Percentiles rank a stretch among this genome's conserved stretches.
Evolutionary conservation across 1,140 invertebrate genomes (phyloP).

Genomic region (Diploscapter pachys): DNA sequence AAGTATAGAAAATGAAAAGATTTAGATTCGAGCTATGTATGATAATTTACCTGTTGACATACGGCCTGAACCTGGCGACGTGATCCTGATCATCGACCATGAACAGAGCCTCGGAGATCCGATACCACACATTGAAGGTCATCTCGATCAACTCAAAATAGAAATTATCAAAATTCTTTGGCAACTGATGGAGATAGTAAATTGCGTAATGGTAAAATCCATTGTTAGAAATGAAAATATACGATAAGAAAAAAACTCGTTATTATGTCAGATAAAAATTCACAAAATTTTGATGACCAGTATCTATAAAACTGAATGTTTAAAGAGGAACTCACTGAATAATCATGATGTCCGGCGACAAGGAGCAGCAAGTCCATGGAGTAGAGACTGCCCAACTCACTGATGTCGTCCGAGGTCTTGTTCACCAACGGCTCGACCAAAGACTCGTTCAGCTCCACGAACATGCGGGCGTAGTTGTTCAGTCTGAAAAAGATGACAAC

Average conservation of each 20-base stretch:
- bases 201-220: background rate
- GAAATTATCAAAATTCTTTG: background rate
- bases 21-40: background rate
- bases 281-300: background rate
- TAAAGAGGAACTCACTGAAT: slow-evolving; percentile 69
- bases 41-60: slow-evolving; percentile 16
- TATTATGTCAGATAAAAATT: slow-evolving; percentile 8
- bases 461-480: slow-evolving; percentile 86
- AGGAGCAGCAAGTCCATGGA: slow-evolving; percentile 82
- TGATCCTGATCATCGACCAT: slow-evolving; percentile 76
- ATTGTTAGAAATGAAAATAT: slow-evolving; percentile 17
- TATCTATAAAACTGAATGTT: background rate
- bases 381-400: slow-evolving; percentile 71
- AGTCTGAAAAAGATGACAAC: slow-evolving; percentile 64
- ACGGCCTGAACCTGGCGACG: slow-evolving; percentile 55
- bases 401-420: slow-evolving; percentile 59
- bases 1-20: no score
- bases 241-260: slow-evolving; percentile 4
- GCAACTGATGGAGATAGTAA: background rate
- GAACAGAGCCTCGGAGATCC: slow-evolving; percentile 87
- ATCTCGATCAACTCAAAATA: slow-evolving; percentile 81
- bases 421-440: slow-evolving; percentile 78
- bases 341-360: slow-evolving; percentile 93
- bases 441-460: slow-evolving; percentile 87
- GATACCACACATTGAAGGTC: slow-evolving; percentile 94